Percentiles rank a stretch among this genome's conserved stretches.
Conservation (phyloP, 2,113 vertebrate genomes). For the Xiphophorus hellerii region DNA sequence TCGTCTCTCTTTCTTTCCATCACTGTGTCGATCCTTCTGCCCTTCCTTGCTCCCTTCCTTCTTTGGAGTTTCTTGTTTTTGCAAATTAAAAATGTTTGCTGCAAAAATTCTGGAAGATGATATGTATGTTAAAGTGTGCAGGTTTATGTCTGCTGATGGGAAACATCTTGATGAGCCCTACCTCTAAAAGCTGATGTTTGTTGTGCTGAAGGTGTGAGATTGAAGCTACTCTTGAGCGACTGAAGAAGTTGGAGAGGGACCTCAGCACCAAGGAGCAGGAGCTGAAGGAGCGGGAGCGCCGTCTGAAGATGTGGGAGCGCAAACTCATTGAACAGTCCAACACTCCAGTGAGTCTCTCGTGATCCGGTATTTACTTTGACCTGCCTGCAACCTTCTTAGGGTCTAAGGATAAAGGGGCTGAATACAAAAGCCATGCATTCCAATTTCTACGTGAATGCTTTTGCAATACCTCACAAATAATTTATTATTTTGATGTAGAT, state of each 20-base stretch:
- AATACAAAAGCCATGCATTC: not conserved
- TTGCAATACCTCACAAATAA: not conserved
- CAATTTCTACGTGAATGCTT: not conserved
- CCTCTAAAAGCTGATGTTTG: conserved; percentile 5
- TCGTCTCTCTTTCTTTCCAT: too few species aligned
- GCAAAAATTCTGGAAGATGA: not conserved
- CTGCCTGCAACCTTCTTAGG: conserved; percentile 13
- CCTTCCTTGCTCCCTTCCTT: not conserved
- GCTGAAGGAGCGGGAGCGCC: conserved; percentile 92
- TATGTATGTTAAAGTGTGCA: not conserved
- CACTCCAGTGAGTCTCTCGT: conserved; percentile 89
- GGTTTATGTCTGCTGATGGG: not conserved
- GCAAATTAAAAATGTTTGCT: too few species aligned
- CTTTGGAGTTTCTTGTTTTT: not conserved
- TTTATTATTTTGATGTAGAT: not conserved
- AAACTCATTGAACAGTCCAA: conserved; percentile 96
- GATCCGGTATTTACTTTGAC: conserved; percentile 15
- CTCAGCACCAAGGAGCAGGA: conserved; percentile 98
- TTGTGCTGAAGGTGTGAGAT: conserved; percentile 89
- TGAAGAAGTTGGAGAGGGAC: conserved; percentile 98
- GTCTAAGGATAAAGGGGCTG: not conserved
- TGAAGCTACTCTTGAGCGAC: conserved; percentile 94
- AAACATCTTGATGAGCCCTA: not conserved
- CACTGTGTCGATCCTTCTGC: not conserved
- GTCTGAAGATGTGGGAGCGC: conserved; percentile 96